Conservation (phyloP, 2,888 invertebrate genomes). For the Agonopterix arenella region DNA sequence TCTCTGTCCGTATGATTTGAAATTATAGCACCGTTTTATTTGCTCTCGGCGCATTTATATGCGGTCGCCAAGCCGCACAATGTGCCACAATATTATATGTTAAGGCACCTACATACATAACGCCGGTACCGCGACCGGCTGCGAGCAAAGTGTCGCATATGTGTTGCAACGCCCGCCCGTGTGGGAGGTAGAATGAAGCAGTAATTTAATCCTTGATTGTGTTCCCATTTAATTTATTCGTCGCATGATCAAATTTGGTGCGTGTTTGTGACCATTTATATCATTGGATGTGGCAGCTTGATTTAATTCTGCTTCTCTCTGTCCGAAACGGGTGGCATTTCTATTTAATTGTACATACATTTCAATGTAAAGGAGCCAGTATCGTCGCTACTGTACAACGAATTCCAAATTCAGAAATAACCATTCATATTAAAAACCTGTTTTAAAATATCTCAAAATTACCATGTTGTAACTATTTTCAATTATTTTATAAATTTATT, state of each 20-base stretch:
- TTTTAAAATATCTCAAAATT: too few relatives aligned
- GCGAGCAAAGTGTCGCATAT: conserved; percentile 56
- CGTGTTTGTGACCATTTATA: conserved; percentile 64
- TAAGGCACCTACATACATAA: conserved; percentile 55
- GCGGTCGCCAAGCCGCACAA: conserved; percentile 67
- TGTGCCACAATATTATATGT: conserved; percentile 70
- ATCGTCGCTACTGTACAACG: too few relatives aligned
- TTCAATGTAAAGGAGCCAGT: too few relatives aligned
- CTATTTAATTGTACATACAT: conserved; percentile 15
- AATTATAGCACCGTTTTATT: conserved; percentile 77
- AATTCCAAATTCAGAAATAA: too few relatives aligned
- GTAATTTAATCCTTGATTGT: conserved; percentile 75
- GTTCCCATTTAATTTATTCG: conserved; percentile 72
- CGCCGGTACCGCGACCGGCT: conserved; percentile 23
- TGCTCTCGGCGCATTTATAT: conserved; percentile 74
- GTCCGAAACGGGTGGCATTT: conserved; percentile 24
- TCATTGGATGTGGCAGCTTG: conserved; percentile 42
- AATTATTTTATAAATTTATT: conserved; percentile 27
- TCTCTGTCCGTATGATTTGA: conserved; percentile 78
- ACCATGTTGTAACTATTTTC: too few relatives aligned
- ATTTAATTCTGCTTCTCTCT: conserved; percentile 42
- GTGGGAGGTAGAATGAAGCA: conserved; percentile 71
- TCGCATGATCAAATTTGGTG: conserved; percentile 70
- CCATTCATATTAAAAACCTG: too few relatives aligned
- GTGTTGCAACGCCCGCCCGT: conserved; percentile 52